Evolutionary conservation across 2,888 invertebrate genomes (phyloP), one percentile per base, ranked within the genome.

Genomic region (Oscheius onirici): DNA sequence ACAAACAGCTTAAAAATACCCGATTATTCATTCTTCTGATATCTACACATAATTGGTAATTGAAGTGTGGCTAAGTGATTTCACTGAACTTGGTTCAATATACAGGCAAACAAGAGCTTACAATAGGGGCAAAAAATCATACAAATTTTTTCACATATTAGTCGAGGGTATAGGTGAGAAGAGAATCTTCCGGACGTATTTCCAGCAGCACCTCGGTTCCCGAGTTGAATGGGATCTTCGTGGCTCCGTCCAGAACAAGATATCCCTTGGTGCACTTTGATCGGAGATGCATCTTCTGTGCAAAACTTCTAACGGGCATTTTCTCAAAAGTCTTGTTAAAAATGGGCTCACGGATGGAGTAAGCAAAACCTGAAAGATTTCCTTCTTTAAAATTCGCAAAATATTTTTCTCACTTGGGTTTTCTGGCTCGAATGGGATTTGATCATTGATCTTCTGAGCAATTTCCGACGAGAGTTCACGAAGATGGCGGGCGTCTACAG

Each of bases 171-270:
- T 94, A 92, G 2, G 95, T 95, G 88, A 93, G 91, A 0, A 99
- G 90, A 0, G 94, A 92, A 88, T 97, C 96, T 87, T 94, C 93
- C 0, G 94, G 93, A 79, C 92, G 90, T 34, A 93, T 92, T 89
- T 95, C 94, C 15, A 99, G 89, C 10, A 92, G 88, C 0, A 94
- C 96, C 77, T 92, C 91, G 0, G 95, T 93, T 1, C 97, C 97
- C 87, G 95, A 94, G 89, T 96, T 97, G 89, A 97, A 99, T 0
- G 92, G 92, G 87, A 94, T 94, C 0, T 94, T 94, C 17, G 95
- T 92, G 76, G 95, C 94, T 28, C 99, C 97, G 88, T 99, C 99
- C 24, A 99, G 92, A 0, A 97, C 87, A 93, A 93, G 15, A 93
- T 69, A 79, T 44, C 77, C 95, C 89, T 95, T 94, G 84, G 92